Percentiles rank a stretch among this genome's conserved stretches.
These are phyloP conservation scores for Phaetusa simplex DNA, from an alignment of 2,113 vertebrate genomes.

Conservation along the genomic window DNA sequence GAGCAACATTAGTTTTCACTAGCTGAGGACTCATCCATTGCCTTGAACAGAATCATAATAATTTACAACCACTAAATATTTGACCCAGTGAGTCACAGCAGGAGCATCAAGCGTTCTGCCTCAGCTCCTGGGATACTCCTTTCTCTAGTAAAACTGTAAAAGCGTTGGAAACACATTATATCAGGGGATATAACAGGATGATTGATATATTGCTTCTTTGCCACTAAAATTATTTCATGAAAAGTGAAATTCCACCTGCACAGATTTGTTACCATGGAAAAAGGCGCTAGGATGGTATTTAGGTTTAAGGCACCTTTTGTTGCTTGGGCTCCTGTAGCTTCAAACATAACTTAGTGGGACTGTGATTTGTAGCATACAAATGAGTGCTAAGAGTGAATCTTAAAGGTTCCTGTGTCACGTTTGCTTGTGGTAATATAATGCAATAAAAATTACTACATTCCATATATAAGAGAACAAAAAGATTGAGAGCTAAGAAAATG, in stretches of 20 bases:
- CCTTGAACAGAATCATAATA: background rate
- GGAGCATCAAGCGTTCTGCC: background rate
- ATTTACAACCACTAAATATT: background rate
- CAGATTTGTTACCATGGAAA: background rate
- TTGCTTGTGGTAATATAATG: background rate
- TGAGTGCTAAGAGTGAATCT: background rate
- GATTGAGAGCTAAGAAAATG: background rate
- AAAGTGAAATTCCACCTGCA: background rate
- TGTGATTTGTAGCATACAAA: background rate
- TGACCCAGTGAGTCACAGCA: background rate
- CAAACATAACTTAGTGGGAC: background rate
- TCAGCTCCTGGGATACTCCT: background rate
- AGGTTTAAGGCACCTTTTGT: background rate
- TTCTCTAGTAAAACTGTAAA: background rate
- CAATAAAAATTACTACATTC: background rate
- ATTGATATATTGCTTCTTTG: background rate
- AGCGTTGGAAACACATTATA: background rate
- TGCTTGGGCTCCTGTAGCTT: background rate
- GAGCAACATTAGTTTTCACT: background rate
- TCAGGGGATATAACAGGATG: background rate
- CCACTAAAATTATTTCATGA: background rate
- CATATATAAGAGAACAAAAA: background rate
- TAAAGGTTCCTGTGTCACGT: background rate
- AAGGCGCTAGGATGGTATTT: background rate
- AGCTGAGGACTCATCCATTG: background rate